phyloP scores from a whole-genome alignment of 2,113 vertebrate genomes.

The Setophaga petechia region DNA sequence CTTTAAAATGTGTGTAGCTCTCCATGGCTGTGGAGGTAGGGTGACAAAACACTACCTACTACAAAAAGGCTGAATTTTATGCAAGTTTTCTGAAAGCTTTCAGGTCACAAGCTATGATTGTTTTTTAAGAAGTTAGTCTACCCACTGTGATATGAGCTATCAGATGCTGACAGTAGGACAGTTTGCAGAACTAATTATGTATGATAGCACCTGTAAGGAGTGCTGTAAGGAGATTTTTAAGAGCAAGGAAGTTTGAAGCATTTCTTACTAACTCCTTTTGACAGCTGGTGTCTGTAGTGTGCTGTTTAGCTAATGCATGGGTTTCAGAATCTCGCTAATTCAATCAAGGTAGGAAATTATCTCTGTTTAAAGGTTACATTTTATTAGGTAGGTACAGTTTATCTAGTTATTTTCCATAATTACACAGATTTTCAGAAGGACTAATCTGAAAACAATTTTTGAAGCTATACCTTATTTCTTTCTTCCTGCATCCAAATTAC shows the following conservation, averaged over 20 bases:
- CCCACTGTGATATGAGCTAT: background rate
- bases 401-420: background rate
- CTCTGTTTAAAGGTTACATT: background rate
- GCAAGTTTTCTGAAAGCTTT: background rate
- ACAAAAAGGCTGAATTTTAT: background rate
- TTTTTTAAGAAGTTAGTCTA: background rate
- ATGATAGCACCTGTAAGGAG: background rate
- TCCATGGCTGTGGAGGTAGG: background rate
- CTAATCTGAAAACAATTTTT: background rate
- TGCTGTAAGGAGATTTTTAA: background rate
- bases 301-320: background rate
- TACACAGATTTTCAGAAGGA: background rate
- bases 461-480: background rate
- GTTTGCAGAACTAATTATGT: background rate
- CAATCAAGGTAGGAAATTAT: background rate
- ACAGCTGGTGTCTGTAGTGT: background rate
- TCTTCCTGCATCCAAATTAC: background rate
- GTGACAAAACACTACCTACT: background rate
- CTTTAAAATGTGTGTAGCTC: background rate
- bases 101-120: background rate
- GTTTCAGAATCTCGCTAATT: background rate
- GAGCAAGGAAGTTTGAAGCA: background rate
- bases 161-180: background rate
- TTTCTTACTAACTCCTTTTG: background rate
- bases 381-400: background rate